Evolutionary conservation across 2,888 invertebrate genomes (phyloP).

Genomic region (Alloplasta piceator): DNA sequence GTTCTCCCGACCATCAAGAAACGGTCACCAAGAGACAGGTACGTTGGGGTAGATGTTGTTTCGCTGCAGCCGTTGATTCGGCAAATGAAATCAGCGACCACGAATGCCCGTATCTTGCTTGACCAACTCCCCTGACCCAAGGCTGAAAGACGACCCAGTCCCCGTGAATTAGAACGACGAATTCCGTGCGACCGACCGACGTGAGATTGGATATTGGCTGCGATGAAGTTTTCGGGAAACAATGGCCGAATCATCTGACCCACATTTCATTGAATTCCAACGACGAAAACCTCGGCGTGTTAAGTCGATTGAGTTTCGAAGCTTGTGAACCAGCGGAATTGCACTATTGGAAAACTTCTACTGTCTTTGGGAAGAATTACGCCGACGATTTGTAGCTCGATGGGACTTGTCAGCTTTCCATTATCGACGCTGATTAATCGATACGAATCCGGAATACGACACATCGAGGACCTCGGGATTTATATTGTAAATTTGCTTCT

Average conservation of each 20-base stretch:
- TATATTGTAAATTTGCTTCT: too few species aligned
- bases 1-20: too few species aligned
- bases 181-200: slow-evolving; percentile 48
- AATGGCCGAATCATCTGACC: slow-evolving; percentile 45
- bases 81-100: slow-evolving; percentile 57
- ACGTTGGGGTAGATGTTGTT: slow-evolving; percentile 48
- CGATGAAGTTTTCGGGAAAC: slow-evolving; percentile 36
- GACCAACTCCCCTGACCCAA: slow-evolving; percentile 36
- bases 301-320: not conserved
- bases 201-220: slow-evolving; percentile 5
- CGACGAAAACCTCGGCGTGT: not conserved
- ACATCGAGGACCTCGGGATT: too few species aligned
- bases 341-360: too few species aligned
- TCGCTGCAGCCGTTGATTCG: slow-evolving; percentile 60
- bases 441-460: too few species aligned
- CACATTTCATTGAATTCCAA: slow-evolving; percentile 4
- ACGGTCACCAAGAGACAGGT: slow-evolving; percentile 59
- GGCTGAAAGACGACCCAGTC: not conserved
- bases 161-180: slow-evolving; percentile 5
- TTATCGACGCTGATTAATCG: too few species aligned
- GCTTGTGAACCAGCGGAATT: too few species aligned
- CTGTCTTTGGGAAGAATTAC: too few species aligned
- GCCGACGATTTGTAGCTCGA: too few species aligned
- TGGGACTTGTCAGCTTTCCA: too few species aligned
- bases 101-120: slow-evolving; percentile 43